A percentile compares a stretch with the other conserved stretches of the same genome.
Conservation (phyloP, 2,797 vertebrate species). For the Pseudochirops corinnae region DNA sequence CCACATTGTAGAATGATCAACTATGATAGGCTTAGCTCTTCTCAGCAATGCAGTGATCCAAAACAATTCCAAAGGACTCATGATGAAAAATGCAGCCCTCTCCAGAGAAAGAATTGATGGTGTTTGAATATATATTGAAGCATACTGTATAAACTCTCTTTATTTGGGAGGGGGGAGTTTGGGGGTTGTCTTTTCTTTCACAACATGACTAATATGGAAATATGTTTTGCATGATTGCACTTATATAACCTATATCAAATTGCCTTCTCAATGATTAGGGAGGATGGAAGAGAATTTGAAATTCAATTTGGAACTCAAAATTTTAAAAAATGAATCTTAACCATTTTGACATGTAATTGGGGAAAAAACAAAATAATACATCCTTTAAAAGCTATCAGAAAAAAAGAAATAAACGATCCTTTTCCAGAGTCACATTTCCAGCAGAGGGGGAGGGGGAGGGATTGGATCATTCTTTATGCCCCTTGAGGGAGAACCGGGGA, state of each 20-base stretch:
- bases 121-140: neutral
- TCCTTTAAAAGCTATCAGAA: neutral
- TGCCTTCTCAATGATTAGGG: neutral
- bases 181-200: neutral
- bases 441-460: no score
- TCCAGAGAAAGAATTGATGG: neutral
- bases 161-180: no score
- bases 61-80: neutral
- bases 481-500: neutral
- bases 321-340: neutral
- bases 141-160: neutral
- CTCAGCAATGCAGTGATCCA: neutral
- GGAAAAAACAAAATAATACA: neutral
- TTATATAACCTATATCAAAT: neutral
- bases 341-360: neutral
- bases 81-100: neutral
- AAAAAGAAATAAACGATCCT: no score
- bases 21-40: neutral
- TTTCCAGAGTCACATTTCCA: neutral
- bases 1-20: neutral
- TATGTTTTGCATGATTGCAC: neutral
- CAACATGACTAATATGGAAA: neutral
- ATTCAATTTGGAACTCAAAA: neutral
- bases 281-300: neutral
- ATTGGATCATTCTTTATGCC: neutral